phyloP scores from a whole-genome alignment of 1,140 invertebrate species.

The Cotesia glomerata region DNA sequence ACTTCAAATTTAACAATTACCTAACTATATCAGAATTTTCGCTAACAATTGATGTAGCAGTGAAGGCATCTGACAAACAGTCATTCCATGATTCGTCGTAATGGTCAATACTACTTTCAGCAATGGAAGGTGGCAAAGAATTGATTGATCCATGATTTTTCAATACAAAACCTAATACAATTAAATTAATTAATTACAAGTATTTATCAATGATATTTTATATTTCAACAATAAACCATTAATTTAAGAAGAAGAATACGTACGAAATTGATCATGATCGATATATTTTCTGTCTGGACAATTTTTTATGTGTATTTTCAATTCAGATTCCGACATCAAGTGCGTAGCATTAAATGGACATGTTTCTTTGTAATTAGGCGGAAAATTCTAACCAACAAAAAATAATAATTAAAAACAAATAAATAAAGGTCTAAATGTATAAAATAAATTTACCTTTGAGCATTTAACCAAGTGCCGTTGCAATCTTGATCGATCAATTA shows the following conservation, averaged over 20 bases:
- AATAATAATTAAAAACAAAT: constrained; percentile 16
- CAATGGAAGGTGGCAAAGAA: constrained; percentile 3
- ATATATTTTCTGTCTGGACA: constrained; percentile 39
- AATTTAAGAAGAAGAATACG: neutral
- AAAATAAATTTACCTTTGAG: constrained; percentile 47
- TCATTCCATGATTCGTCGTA: constrained; percentile 39
- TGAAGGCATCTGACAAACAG: neutral
- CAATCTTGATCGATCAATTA: constrained; percentile 43
- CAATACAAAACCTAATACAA: neutral
- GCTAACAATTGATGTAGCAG: neutral
- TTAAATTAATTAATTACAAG: neutral
- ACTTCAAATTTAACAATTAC: neutral
- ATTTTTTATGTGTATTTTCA: constrained; percentile 42
- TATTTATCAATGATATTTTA: too few species aligned
- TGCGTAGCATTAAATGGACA: constrained; percentile 56
- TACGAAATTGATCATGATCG: constrained; percentile 19
- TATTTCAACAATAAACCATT: neutral
- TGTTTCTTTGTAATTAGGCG: constrained; percentile 45
- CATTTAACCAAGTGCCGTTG: constrained; percentile 55
- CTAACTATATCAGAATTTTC: neutral
- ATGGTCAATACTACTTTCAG: constrained; percentile 18
- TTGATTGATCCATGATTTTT: constrained; percentile 18
- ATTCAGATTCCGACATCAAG: constrained; percentile 43
- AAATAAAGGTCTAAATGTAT: neutral
- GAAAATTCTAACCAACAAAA: constrained; percentile 48